phyloP scores from a whole-genome alignment of 1,140 invertebrate species.

The Meloidogyne hapla region DNA sequence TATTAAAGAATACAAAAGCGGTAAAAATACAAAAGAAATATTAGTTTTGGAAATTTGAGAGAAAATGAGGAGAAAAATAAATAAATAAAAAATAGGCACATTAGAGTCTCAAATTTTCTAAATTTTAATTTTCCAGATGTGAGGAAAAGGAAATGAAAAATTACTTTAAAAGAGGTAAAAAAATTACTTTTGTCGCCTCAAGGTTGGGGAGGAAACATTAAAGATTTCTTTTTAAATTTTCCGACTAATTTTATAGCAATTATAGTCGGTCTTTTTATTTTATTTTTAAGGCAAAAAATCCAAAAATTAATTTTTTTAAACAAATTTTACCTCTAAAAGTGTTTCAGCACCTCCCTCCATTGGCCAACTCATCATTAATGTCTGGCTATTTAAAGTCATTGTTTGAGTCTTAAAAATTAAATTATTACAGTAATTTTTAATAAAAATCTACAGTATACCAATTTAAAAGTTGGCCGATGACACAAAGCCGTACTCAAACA shows the following conservation, averaged over 20 bases:
- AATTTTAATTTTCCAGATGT: background rate
- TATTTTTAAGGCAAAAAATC: background rate
- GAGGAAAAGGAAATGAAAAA: background rate
- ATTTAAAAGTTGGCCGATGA: slow-evolving; percentile 35
- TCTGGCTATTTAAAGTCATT: slow-evolving; percentile 36
- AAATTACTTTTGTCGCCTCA: background rate
- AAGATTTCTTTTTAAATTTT: background rate
- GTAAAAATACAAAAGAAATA: background rate
- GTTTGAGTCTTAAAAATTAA: background rate
- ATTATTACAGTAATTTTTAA: no score
- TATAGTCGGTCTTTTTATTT: background rate
- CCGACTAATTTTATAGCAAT: background rate
- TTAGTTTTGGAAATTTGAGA: background rate
- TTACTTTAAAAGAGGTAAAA: background rate
- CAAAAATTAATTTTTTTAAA: no score
- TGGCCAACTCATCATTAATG: slow-evolving; percentile 36
- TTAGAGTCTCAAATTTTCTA: background rate
- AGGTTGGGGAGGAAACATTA: background rate
- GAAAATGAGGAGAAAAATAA: background rate
- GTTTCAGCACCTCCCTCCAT: slow-evolving; percentile 20
- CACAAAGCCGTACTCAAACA: slow-evolving; percentile 42
- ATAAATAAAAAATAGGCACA: background rate
- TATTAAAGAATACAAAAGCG: background rate
- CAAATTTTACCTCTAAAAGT: background rate
- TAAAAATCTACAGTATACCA: background rate